A percentile compares a stretch with the other conserved stretches of the same genome.
Evolutionary conservation across 2,113 vertebrate species (phyloP).

Genomic region (Pelusios castaneus): DNA sequence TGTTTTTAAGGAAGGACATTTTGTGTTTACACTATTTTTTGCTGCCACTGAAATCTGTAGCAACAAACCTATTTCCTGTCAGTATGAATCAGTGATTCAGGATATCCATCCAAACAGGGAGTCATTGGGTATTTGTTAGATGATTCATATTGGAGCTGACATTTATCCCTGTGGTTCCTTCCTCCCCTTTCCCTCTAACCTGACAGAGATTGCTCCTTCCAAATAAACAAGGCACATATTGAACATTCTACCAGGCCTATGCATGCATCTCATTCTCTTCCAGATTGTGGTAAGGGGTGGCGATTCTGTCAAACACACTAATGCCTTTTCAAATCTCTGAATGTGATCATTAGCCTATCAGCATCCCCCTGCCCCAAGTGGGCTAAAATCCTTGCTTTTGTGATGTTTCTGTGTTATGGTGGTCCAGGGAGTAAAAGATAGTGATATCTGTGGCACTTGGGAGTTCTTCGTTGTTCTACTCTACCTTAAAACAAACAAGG

Average conservation of each 20-base stretch:
- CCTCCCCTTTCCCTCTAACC: neutral
- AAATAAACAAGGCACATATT: conserved; percentile 26
- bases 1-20: conserved; percentile 11
- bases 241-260: conserved; percentile 16
- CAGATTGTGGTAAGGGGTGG: neutral
- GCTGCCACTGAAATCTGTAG: conserved; percentile 57
- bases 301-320: neutral
- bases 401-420: neutral
- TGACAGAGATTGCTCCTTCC: conserved; percentile 39
- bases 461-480: neutral
- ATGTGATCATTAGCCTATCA: neutral
- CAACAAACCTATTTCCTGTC: conserved; percentile 59
- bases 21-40: conserved; percentile 39
- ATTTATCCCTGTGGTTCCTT: conserved; percentile 19
- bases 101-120: conserved; percentile 61
- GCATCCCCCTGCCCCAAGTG: neutral
- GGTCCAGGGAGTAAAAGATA: neutral
- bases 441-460: neutral
- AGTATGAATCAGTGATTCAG: conserved; percentile 65
- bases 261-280: neutral
- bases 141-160: conserved; percentile 68
- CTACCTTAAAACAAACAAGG: no score
- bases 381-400: neutral
- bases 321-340: neutral
- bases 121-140: neutral